phyloP scores from a whole-genome alignment of 2,113 vertebrate species.

The Toxostoma redivivum region DNA sequence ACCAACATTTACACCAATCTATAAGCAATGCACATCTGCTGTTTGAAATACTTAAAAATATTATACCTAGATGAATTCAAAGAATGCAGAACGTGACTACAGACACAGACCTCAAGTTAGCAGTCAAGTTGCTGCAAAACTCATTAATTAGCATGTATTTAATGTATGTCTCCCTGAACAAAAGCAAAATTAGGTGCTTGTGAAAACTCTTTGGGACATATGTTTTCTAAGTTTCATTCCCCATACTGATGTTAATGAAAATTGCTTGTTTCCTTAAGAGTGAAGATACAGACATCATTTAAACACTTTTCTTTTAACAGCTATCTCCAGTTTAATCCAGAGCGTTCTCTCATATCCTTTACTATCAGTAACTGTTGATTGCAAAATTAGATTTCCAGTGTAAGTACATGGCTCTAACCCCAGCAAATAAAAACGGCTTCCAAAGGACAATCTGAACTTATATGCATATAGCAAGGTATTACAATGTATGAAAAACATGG shows the following conservation, averaged over 20 bases:
- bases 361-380: neutral
- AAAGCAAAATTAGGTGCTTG: neutral
- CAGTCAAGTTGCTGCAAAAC: neutral
- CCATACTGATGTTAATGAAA: neutral
- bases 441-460: neutral
- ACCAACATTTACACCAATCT: constrained; percentile 24
- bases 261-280: neutral
- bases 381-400: neutral
- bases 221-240: neutral
- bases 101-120: neutral
- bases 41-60: constrained; percentile 45
- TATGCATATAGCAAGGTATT: neutral
- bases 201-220: neutral
- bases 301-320: neutral
- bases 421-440: neutral
- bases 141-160: neutral
- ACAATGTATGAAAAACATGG: neutral
- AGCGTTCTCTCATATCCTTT: neutral
- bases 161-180: neutral
- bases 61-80: constrained; percentile 1
- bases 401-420: neutral
- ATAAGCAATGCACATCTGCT: constrained; percentile 31
- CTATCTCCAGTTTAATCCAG: neutral
- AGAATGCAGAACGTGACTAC: neutral
- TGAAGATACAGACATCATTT: neutral